Percentiles rank a stretch among this genome's conserved stretches.
These are phyloP conservation scores for Mus pahari DNA, from an alignment of 2,113 vertebrate genomes.

Conservation along the genomic window DNA sequence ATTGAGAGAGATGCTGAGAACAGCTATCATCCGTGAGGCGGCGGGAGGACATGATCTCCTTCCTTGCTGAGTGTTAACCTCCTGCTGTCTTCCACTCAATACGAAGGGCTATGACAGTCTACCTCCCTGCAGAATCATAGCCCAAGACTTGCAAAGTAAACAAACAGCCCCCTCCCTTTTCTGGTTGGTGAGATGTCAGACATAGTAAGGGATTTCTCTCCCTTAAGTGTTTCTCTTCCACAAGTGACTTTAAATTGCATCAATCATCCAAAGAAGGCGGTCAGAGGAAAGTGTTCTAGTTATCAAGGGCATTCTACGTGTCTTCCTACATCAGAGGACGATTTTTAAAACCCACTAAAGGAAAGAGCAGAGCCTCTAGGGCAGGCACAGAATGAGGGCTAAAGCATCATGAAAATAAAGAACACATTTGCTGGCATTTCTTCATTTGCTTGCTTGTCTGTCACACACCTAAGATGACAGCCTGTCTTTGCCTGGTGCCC, in stretches of 20 bases:
- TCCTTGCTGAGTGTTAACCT: background rate
- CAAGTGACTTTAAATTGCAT: conserved; percentile 54
- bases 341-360: conserved; percentile 28
- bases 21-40: background rate
- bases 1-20: background rate
- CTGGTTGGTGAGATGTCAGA: background rate
- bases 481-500: background rate
- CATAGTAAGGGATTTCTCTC: conserved; percentile 59
- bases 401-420: background rate
- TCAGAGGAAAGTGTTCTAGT: conserved; percentile 35
- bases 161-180: background rate
- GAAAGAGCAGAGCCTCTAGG: background rate
- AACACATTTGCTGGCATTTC: background rate
- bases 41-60: conserved; percentile 1
- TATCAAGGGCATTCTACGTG: conserved; percentile 15
- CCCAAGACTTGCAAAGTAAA: conserved; percentile 27
- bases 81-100: background rate
- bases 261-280: conserved; percentile 38
- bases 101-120: background rate
- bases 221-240: conserved; percentile 38
- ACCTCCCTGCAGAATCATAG: background rate
- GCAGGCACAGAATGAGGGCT: background rate
- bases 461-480: background rate
- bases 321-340: background rate
- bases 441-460: background rate